These are phyloP conservation scores for Drosophila pseudoananassae DNA, from an alignment of 1,140 invertebrate genomes.

Conservation along the genomic window DNA sequence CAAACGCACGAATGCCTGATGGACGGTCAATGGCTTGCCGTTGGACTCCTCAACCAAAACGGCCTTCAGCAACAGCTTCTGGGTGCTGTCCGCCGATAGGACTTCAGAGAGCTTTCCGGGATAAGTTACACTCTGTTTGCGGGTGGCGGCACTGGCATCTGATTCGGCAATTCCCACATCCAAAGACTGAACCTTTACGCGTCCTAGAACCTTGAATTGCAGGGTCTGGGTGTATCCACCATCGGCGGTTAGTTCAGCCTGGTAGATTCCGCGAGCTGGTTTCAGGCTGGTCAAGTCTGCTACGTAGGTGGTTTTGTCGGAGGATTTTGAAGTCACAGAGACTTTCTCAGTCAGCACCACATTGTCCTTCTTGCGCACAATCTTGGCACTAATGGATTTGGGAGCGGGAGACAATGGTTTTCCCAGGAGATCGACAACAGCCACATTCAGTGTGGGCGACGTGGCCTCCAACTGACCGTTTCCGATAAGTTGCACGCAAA, in stretches of 20 bases:
- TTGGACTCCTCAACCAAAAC: conserved; percentile 90
- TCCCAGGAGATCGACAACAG: conserved; percentile 94
- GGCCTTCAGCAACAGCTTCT: conserved; percentile 95
- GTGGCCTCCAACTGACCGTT: conserved; percentile 89
- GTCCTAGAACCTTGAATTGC: conserved; percentile 89
- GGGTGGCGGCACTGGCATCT: conserved; percentile 93
- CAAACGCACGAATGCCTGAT: conserved; percentile 96
- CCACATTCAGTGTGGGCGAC: conserved; percentile 89
- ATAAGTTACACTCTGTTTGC: conserved; percentile 90
- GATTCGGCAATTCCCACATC: conserved; percentile 96
- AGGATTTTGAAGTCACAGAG: conserved; percentile 66
- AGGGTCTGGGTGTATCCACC: conserved; percentile 87
- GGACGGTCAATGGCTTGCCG: conserved; percentile 89
- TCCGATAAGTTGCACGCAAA: conserved; percentile 91
- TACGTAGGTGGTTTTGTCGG: conserved; percentile 89
- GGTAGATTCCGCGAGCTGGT: conserved; percentile 93
- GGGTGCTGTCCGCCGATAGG: conserved; percentile 93
- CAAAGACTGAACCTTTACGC: conserved; percentile 90
- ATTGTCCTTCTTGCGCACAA: conserved; percentile 69
- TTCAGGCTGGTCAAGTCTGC: conserved; percentile 92
- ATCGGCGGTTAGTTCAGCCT: conserved; percentile 90
- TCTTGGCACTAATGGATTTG: conserved; percentile 61
- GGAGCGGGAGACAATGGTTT: conserved; percentile 86
- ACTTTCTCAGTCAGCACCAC: conserved; percentile 71
- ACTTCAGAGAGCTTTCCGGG: conserved; percentile 89